These are phyloP conservation scores for Thalassarche chlororhynchos DNA, from an alignment of 2,113 vertebrate species.

Conservation along the genomic window DNA sequence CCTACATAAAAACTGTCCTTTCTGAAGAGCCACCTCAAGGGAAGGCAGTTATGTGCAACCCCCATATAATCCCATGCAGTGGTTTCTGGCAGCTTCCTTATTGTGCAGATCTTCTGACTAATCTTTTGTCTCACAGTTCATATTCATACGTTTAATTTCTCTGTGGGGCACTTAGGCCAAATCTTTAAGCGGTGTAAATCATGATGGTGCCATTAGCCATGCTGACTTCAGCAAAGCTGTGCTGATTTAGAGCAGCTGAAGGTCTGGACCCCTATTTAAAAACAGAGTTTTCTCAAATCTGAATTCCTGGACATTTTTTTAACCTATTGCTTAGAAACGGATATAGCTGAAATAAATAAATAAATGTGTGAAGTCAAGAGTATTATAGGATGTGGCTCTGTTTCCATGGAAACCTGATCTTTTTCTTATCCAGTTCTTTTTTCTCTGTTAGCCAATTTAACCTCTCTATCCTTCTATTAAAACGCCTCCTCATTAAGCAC, in stretches of 20 bases:
- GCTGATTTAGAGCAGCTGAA: not conserved
- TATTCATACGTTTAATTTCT: not conserved
- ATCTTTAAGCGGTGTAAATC: not conserved
- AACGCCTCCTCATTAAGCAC: constrained; percentile 64
- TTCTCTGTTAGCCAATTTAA: constrained; percentile 58
- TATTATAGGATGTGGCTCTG: constrained; percentile 57
- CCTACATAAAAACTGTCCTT: not conserved
- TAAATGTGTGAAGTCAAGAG: constrained; percentile 7
- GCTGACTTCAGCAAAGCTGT: not conserved
- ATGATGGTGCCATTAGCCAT: not conserved
- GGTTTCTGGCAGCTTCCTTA: not conserved
- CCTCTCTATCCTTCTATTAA: constrained; percentile 61
- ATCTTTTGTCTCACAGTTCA: not conserved
- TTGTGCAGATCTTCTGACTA: not conserved
- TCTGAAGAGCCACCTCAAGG: not conserved
- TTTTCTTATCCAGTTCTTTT: constrained; percentile 53
- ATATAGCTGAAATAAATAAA: constrained; percentile 31
- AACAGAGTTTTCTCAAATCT: not conserved
- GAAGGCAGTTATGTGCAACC: not conserved
- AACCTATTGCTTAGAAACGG: not conserved
- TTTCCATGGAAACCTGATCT: constrained; percentile 67
- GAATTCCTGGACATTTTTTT: not conserved
- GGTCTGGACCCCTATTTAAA: not conserved
- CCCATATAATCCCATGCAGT: accelerated
- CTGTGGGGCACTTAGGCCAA: not conserved